Percentiles rank a stretch among this genome's conserved stretches.
Evolutionary conservation across 2,113 vertebrate species (phyloP).

Genomic region (Bungarus multicinctus): DNA sequence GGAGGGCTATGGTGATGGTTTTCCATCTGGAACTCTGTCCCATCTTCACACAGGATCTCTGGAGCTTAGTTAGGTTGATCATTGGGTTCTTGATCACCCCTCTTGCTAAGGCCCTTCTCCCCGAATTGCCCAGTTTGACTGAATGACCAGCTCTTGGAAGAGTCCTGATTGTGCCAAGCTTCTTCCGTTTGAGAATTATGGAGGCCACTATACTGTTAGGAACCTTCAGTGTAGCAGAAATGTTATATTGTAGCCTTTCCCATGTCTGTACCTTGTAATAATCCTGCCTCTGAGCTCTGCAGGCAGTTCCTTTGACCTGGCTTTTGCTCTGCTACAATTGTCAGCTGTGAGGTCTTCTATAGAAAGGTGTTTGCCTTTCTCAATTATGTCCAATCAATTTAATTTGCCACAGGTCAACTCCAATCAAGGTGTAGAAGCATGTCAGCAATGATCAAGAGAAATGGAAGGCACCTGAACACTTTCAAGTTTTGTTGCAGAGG

Average conservation of each 20-base stretch:
- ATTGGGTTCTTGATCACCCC: not conserved
- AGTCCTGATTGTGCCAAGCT: not conserved
- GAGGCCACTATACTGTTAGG: not conserved
- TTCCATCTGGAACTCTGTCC: not conserved
- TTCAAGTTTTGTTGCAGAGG: not conserved
- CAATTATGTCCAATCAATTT: not conserved
- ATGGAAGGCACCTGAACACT: not conserved
- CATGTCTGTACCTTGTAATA: not conserved
- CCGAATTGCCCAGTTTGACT: not conserved
- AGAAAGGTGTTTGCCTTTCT: not conserved
- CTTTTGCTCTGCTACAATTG: not conserved
- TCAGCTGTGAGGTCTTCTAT: not conserved
- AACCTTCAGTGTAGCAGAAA: not conserved
- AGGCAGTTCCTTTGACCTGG: not conserved
- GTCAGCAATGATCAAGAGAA: not conserved
- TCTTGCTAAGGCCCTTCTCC: not conserved
- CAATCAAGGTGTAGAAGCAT: not conserved
- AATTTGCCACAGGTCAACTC: not conserved
- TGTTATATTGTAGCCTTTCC: not conserved
- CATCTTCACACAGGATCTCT: not conserved
- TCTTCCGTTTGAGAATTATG: not conserved
- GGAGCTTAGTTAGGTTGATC: not conserved
- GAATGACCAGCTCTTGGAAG: not conserved
- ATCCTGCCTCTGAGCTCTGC: not conserved
- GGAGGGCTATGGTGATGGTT: not conserved